Evolutionary conservation across 2,888 invertebrate species (phyloP), one percentile per base, ranked within the genome.

Genomic region (Gibbula magus): DNA sequence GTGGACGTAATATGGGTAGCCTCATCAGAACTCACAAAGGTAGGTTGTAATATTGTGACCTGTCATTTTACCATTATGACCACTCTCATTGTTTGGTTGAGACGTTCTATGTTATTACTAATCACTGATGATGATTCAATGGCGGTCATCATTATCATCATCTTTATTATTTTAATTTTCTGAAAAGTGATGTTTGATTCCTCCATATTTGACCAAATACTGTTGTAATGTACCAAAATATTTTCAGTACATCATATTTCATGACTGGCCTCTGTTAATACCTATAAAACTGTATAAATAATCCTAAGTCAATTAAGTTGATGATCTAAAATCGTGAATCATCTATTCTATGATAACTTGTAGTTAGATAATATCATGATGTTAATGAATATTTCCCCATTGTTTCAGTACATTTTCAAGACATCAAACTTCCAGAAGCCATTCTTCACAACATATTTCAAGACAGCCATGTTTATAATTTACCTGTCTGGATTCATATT

Each of bases 1-100:
- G 98, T 99, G 86, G 98, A 98, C 94, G 94, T 98, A 81, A 96
- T 99, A 90, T 99, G 99, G 98, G 98, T 99, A 78, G 96, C 96
- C 78, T 98, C 98, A 75, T 97, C 97, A 54, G 98, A 99, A 94
- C 94, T 99, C 82, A 97, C 98, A 82, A 96, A 97, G 95, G 98
- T 98, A 94, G 79, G 79, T 52, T 18, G 8, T 20, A 13, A 1
- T 10, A 45, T 8, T 45, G 10, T 45, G 45, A 45, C 13, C 45
- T 45, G 45, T 45, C 45, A 8, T 45, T 45, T 7, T 45, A 45
- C 45, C 13, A 13, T 45, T n/a, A n/a, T n/a, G n/a, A n/a, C n/a
- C n/a, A n/a, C n/a, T n/a, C 10, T 45, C 13, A 35, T 35, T 35
- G 35, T 35, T 5, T 8, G 4, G 35, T 35, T 45, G 13, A 10